Percentiles rank a stretch among this genome's conserved stretches.
Conservation (phyloP, 1,140 invertebrate species). For the Charaxes varanes region DNA sequence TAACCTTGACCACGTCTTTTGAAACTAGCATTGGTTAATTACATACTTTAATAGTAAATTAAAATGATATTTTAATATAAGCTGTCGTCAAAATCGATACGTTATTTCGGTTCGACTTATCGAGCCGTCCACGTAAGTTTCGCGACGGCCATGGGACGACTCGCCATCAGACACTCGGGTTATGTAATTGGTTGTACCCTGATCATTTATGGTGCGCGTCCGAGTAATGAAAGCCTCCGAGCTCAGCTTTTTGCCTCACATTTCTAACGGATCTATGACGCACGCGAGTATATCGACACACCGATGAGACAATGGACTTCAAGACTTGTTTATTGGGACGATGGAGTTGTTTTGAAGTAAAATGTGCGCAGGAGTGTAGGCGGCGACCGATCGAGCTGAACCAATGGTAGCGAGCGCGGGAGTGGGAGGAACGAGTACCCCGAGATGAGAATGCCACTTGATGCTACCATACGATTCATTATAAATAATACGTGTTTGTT, state of each 20-base stretch:
- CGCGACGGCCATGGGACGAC: no score
- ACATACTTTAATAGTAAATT: no score
- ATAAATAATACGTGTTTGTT: constrained; percentile 42
- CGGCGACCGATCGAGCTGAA: constrained; percentile 39
- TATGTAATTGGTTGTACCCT: no score
- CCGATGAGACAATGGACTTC: constrained; percentile 61
- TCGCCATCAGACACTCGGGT: no score
- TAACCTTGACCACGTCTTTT: no score
- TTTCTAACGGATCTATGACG: constrained; percentile 45
- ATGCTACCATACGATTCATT: constrained; percentile 41
- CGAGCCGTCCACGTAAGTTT: no score
- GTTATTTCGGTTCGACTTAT: no score
- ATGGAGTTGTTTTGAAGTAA: constrained; percentile 66
- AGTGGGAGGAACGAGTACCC: constrained; percentile 56
- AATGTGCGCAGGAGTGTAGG: constrained; percentile 62
- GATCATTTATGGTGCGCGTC: no score
- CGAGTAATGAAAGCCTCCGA: no score
- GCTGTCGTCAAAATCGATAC: no score
- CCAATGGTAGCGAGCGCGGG: constrained; percentile 47
- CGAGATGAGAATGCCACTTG: constrained; percentile 36
- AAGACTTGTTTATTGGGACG: constrained; percentile 66
- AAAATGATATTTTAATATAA: no score
- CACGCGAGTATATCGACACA: constrained; percentile 37
- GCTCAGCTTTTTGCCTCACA: neutral
- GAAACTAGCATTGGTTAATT: no score